Conservation (phyloP, 2,113 vertebrate genomes). For the Nibea albiflora region DNA sequence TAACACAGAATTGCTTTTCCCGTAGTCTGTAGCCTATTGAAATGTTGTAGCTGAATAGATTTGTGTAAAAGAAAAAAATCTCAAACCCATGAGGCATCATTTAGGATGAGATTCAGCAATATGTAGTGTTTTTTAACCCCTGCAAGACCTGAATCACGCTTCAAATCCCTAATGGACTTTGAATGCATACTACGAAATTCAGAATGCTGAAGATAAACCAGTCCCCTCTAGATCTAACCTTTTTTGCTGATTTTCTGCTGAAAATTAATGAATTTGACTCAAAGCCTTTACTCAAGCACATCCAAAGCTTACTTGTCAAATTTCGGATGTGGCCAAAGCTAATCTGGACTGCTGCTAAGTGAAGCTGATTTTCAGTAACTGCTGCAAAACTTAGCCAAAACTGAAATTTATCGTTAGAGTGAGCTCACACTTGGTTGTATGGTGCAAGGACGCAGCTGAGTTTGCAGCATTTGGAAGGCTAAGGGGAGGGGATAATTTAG, state of each 20-base stretch:
- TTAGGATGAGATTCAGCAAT: neutral
- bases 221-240: neutral
- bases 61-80: too few relatives aligned
- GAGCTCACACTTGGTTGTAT: neutral
- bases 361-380: neutral
- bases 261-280: neutral
- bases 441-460: neutral
- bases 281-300: neutral
- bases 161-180: neutral
- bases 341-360: neutral
- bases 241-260: neutral
- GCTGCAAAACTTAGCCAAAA: neutral
- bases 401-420: neutral
- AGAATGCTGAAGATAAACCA: neutral
- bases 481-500: too few relatives aligned
- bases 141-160: neutral
- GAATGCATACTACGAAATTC: neutral
- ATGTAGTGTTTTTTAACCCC: neutral
- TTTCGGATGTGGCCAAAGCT: neutral
- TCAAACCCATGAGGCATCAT: neutral
- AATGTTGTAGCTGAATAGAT: constrained; percentile 12
- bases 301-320: neutral
- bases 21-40: neutral
- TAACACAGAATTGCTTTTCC: neutral
- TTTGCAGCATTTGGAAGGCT: too few relatives aligned